A percentile compares a stretch with the other conserved stretches of the same genome.
phyloP scores from a whole-genome alignment of 1,140 invertebrate species.

The Pomphorhynchus laevis region DNA sequence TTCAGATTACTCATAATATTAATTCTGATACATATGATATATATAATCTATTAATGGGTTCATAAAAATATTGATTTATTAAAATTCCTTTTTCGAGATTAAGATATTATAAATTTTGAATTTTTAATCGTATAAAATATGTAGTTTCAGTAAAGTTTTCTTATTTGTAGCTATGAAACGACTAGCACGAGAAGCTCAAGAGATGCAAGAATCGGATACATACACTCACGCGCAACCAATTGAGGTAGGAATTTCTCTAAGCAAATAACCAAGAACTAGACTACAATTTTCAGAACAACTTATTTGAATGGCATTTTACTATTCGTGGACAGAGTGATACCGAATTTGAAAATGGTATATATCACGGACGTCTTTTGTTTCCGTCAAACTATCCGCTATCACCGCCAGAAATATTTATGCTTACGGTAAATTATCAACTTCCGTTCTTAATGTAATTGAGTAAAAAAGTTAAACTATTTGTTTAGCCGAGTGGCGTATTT shows the following conservation, averaged over 20 bases:
- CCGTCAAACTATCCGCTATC: constrained; percentile 78
- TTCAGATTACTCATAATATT: too few species aligned
- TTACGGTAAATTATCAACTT: constrained; percentile 31
- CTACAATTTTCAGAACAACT: constrained; percentile 32
- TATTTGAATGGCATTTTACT: constrained; percentile 94
- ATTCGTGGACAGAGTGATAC: constrained; percentile 44
- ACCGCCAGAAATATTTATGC: constrained; percentile 60
- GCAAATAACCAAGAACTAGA: background rate
- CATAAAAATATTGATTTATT: too few species aligned
- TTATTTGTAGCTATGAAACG: constrained; percentile 35
- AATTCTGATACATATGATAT: too few species aligned
- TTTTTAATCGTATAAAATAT: too few species aligned
- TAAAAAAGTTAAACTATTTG: constrained; percentile 13
- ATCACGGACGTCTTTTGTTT: constrained; percentile 53
- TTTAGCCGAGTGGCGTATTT: constrained; percentile 61
- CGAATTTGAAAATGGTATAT: constrained; percentile 52
- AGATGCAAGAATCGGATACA: constrained; percentile 43
- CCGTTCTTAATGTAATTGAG: background rate
- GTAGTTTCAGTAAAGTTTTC: too few species aligned
- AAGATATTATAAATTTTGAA: too few species aligned
- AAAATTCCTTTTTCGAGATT: too few species aligned
- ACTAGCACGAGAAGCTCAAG: constrained; percentile 55
- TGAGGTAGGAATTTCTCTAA: constrained; percentile 24
- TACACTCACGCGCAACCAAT: constrained; percentile 56
- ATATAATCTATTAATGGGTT: too few species aligned